These are phyloP conservation scores for Dasysyrphus tricinctus DNA, from an alignment of 2,888 invertebrate species.

Conservation along the genomic window DNA sequence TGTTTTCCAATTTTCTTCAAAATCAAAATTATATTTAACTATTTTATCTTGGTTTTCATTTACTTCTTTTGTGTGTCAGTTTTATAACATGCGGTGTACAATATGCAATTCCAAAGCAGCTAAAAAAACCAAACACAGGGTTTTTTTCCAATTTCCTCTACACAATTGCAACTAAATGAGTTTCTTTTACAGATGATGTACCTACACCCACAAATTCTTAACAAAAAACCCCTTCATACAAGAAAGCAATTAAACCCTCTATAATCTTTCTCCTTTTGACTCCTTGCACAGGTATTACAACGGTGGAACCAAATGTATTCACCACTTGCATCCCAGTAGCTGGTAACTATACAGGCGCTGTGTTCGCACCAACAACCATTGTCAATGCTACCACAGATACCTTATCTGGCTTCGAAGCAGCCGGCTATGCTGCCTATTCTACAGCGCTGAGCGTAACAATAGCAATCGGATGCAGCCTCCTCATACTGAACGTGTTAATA, in stretches of 20 bases:
- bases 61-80: no score
- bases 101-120: not conserved
- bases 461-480: slow-evolving; percentile 95
- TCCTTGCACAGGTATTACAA: slow-evolving; percentile 80
- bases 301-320: slow-evolving; percentile 84
- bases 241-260: slow-evolving; percentile 45
- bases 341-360: slow-evolving; percentile 82
- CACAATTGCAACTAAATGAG: not conserved
- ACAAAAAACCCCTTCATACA: not conserved
- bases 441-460: slow-evolving; percentile 96
- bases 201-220: not conserved
- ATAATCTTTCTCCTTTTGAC: slow-evolving; percentile 21
- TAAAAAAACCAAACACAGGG: not conserved
- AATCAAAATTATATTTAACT: no score
- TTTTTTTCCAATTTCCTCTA: not conserved
- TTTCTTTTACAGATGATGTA: not conserved
- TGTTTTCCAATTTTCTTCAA: no score
- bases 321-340: slow-evolving; percentile 85
- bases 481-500: slow-evolving; percentile 95
- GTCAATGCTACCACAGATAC: slow-evolving; percentile 90
- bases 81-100: no score
- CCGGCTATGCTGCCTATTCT: slow-evolving; percentile 94
- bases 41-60: no score
- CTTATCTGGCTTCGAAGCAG: slow-evolving; percentile 91
- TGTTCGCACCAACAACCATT: slow-evolving; percentile 84